Conservation (phyloP, 2,797 vertebrate species). For the Mus caroli region DNA sequence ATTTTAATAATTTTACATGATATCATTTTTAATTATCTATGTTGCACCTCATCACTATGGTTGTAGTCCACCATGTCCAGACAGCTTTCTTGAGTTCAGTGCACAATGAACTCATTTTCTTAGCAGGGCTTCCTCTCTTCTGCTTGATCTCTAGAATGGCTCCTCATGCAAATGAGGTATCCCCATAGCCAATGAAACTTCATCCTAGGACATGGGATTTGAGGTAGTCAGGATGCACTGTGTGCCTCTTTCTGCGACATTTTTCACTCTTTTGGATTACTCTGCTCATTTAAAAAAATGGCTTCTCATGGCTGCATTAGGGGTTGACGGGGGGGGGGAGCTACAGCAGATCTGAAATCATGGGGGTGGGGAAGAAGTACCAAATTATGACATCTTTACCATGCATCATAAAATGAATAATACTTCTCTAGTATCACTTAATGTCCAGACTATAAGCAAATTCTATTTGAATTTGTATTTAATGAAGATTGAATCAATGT, state of each 20-base stretch:
- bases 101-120: background rate
- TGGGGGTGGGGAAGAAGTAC: fast-evolving
- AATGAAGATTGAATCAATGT: background rate
- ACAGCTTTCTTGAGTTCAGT: background rate
- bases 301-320: background rate
- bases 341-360: background rate
- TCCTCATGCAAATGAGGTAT: background rate
- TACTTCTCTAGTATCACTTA: background rate
- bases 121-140: background rate
- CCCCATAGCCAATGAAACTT: background rate
- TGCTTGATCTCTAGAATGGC: background rate
- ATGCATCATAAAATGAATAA: background rate
- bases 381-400: background rate
- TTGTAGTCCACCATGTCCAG: background rate
- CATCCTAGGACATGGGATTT: background rate
- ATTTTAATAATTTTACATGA: background rate
- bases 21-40: background rate
- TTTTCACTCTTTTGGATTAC: background rate
- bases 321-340: too few species aligned
- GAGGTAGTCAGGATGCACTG: background rate
- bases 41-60: background rate
- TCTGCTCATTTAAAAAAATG: background rate
- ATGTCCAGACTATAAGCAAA: background rate
- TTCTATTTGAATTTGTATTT: background rate
- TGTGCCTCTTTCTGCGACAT: background rate